Conservation (phyloP, 2,888 invertebrate species). For the Eilema griseolum region DNA sequence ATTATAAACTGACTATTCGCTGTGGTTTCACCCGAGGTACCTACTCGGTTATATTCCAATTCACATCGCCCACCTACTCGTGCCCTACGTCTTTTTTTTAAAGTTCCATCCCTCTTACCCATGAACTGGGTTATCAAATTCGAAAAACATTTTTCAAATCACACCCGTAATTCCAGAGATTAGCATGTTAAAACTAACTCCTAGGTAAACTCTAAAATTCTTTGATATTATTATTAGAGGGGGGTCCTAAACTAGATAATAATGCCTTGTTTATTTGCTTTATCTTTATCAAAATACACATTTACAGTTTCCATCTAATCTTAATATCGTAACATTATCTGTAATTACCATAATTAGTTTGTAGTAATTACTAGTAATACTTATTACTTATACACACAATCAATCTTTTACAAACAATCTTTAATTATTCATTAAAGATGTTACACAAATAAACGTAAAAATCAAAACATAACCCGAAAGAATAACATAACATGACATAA, state of each 20-base stretch:
- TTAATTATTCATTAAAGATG: not conserved
- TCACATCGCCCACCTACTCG: no score
- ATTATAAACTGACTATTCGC: not conserved
- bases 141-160: no score
- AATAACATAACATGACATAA: no score
- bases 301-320: not conserved
- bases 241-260: not conserved
- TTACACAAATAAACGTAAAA: no score
- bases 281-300: no score
- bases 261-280: not conserved
- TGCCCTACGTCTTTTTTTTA: no score
- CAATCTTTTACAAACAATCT: not conserved
- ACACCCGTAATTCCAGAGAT: no score
- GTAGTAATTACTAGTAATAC: not conserved
- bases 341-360: not conserved
- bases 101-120: no score
- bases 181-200: no score
- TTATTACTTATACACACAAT: not conserved
- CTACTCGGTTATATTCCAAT: not conserved
- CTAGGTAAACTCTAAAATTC: not conserved
- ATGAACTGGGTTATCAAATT: no score
- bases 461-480: not conserved
- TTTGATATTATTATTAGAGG: not conserved
- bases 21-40: not conserved
- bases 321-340: not conserved